Conservation (phyloP, 2,888 invertebrate species). For the Drosophila maculinotata region DNA sequence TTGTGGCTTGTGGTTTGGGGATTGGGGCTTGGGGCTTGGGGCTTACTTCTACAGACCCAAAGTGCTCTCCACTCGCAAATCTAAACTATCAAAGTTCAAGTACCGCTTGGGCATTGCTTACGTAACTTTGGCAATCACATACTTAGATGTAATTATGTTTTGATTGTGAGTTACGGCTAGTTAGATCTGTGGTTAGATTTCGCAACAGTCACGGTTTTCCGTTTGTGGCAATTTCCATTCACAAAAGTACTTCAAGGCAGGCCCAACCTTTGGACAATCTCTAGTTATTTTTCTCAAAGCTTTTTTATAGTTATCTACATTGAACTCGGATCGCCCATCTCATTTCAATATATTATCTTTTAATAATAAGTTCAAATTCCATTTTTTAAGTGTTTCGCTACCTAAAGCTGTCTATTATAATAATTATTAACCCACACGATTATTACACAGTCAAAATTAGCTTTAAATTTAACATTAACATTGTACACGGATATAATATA, state of each 20-base stretch:
- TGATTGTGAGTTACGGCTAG: slow-evolving; percentile 8
- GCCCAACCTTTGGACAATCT: neutral
- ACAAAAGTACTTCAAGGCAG: neutral
- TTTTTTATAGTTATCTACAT: neutral
- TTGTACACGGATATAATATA: neutral
- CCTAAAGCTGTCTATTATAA: neutral
- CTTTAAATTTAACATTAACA: too few species aligned
- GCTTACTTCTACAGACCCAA: too few species aligned
- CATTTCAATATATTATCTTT: too few species aligned
- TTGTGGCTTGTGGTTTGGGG: too few species aligned
- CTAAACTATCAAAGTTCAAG: neutral
- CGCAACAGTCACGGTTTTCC: neutral
- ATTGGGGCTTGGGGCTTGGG: too few species aligned
- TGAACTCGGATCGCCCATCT: too few species aligned
- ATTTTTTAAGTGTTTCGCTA: neutral
- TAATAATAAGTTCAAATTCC: neutral
- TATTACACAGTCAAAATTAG: neutral
- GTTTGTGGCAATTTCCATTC: slow-evolving; percentile 1
- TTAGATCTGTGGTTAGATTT: slow-evolving; percentile 6
- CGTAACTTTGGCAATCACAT: slow-evolving; percentile 23
- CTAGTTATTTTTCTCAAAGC: neutral
- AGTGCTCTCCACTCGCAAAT: neutral
- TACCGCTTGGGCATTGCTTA: slow-evolving; percentile 8
- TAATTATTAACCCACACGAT: neutral
- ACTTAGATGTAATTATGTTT: slow-evolving; percentile 15